Evolutionary conservation across 2,888 invertebrate genomes (phyloP), one percentile per base, ranked within the genome.

Genomic region (Drosophila nr. medialis): DNA sequence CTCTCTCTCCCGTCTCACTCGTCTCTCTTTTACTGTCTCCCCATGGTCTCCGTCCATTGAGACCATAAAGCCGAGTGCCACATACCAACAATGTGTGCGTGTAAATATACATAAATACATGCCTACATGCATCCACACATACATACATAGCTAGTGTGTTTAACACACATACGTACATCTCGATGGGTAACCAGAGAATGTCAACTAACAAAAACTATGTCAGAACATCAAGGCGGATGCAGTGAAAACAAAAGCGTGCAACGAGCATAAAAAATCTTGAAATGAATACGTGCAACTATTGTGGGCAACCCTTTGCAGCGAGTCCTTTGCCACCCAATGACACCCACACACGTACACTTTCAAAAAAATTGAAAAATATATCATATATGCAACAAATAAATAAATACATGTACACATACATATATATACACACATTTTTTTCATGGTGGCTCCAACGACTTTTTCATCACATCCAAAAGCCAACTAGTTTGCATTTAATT

Each of bases 261-360:
- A 68, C 84, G 29, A 29, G 81, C 86, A 86, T 83, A 86, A 82
- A 85, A 84, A 85, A 80, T 77, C 79, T 84, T 86, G 86, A 84
- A 85, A 85, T 86, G 86, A 86, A 84, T 84, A 86, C 86, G 84
- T 85, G 84, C 81, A 72, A 65, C 77, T 72, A 74, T 76, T 81
- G 76, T 75, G 65, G 61, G 36, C 66, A 70, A 54, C 66, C 61
- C 61, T 34, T 21, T 60, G 68, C 48, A 27, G 11, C 8, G 8
- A 4, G 45, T 24, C 45, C 45, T 15, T 24, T 29, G 7, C 29
- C 50, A n/a, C 18, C 27, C 48, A 48, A 2, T 29, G 27, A 4
- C 2, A n/a, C 40, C 40, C 45, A 21, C 21, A 21, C 45, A 5
- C 8, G 10, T 49, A 11, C 27, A 49, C 49, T 18, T 10, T 27